Base-by-base conservation (phyloP, 1,140 invertebrate genomes). In the Colletes latitarsis region DNA sequence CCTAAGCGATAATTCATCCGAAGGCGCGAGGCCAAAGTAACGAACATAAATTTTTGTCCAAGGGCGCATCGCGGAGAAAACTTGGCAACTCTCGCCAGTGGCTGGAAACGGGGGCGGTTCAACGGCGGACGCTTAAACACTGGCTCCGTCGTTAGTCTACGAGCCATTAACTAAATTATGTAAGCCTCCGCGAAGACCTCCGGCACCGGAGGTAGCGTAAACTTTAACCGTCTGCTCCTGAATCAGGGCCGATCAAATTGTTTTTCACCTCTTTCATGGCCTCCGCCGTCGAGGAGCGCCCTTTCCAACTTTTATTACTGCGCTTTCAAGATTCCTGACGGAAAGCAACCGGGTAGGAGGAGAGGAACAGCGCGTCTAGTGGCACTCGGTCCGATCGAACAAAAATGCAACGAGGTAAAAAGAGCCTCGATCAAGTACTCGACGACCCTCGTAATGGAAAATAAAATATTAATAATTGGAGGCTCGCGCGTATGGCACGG, bases 161-260 rank as follows among this genome's bases (percentile, higher is more conserved):
- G 83, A 86, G 84, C 83, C 84, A 85, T 85, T 85, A 86, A 76
- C 80, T 86, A 82, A 86, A 86, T 86, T 86, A 86, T 86, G 83
- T 68, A 86, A 82, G 74, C 70, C 55, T 15, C 68, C 17, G 57
- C 78, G 60, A 77, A 82, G 52, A 77, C 68, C 78, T 81, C 19
- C 52, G 78, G 72, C 30, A 64, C 52, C 82, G 73, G 39, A 62
- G 74, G 58, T 82, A 84, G 83, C 79, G 73, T 85, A 85, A 85
- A 85, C 83, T 85, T 85, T 74, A 82, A 71, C 78, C 74, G 62
- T 85, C 74, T 49, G 73, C 64, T 52, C 57, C 21, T 83, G 69
- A 84, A 84, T 85, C 84, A 52, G 77, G 67, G 57, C 80, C 83
- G 82, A 84, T 85, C 78, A 75, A 85, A 85, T 85, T 85, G 80